A percentile compares a stretch with the other conserved stretches of the same genome.
Conservation (phyloP, 2,113 vertebrate genomes). For the Alosa alosa region DNA sequence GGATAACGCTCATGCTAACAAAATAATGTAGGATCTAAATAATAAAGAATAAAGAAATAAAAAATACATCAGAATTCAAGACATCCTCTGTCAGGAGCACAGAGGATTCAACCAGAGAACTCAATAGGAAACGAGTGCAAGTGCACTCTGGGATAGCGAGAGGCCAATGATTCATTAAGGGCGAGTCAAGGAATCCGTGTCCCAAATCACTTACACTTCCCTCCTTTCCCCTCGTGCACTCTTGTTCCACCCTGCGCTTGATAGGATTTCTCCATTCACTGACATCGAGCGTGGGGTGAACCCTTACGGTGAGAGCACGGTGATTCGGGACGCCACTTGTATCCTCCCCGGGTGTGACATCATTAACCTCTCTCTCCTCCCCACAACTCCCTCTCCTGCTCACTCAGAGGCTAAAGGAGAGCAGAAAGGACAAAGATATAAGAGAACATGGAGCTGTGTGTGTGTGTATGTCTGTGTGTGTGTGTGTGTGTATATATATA, state of each 20-base stretch:
- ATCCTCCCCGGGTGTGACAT: not conserved
- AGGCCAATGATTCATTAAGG: not conserved
- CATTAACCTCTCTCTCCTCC: not conserved
- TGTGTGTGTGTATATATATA: not conserved
- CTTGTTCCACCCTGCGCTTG: not conserved
- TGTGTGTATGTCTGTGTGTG: not conserved
- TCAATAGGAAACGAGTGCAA: not conserved
- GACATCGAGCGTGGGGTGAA: not conserved
- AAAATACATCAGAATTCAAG: not conserved
- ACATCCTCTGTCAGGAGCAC: not conserved
- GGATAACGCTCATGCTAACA: not conserved
- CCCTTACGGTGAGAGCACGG: not conserved
- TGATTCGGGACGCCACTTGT: not conserved
- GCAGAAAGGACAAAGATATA: not conserved
- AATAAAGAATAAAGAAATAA: not conserved
- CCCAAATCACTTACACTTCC: conserved; percentile 5
- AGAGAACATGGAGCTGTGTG: not conserved
- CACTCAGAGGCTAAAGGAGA: not conserved
- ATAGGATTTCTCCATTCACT: conserved; percentile 1
- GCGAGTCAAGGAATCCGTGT: not conserved
- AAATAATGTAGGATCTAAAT: not conserved
- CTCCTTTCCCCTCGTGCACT: not conserved
- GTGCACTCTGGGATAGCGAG: not conserved
- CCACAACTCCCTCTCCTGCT: not conserved
- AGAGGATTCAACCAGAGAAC: not conserved